These are phyloP conservation scores for Macrosoma leucophasiata DNA, from an alignment of 2,888 invertebrate species.

Conservation along the genomic window DNA sequence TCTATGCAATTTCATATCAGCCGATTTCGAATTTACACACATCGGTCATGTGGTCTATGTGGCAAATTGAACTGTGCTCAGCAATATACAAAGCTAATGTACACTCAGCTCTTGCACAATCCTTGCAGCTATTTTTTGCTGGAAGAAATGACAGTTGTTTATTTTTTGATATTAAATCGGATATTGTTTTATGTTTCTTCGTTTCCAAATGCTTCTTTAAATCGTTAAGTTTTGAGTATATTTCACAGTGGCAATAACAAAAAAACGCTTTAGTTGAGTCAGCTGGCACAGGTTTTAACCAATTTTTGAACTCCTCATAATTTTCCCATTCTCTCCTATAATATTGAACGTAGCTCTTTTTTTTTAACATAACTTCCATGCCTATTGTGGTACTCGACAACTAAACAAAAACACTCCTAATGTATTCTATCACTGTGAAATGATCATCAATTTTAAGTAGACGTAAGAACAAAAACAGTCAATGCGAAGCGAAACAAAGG, in stretches of 20 bases:
- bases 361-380: too few relatives aligned
- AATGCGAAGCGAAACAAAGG: too few relatives aligned
- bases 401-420: too few relatives aligned
- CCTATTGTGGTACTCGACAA: too few relatives aligned
- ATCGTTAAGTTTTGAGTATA: constrained; percentile 4
- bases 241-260: constrained; percentile 3
- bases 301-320: constrained; percentile 10
- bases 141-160: too few relatives aligned
- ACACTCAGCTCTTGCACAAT: constrained; percentile 12
- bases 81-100: constrained; percentile 12
- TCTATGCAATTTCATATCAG: constrained; percentile 15
- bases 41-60: constrained; percentile 12
- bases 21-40: constrained; percentile 9
- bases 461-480: too few relatives aligned
- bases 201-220: not conserved
- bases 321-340: constrained; percentile 8
- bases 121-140: constrained; percentile 11
- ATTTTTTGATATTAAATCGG: not conserved
- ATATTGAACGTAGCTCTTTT: constrained; percentile 5
- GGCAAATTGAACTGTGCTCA: constrained; percentile 10
- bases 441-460: too few relatives aligned
- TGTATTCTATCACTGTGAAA: too few relatives aligned
- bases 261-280: constrained; percentile 11
- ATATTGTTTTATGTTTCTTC: not conserved
- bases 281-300: constrained; percentile 10